Evolutionary conservation across 2,888 invertebrate species (phyloP).

Genomic region (Eulithis prunata): DNA sequence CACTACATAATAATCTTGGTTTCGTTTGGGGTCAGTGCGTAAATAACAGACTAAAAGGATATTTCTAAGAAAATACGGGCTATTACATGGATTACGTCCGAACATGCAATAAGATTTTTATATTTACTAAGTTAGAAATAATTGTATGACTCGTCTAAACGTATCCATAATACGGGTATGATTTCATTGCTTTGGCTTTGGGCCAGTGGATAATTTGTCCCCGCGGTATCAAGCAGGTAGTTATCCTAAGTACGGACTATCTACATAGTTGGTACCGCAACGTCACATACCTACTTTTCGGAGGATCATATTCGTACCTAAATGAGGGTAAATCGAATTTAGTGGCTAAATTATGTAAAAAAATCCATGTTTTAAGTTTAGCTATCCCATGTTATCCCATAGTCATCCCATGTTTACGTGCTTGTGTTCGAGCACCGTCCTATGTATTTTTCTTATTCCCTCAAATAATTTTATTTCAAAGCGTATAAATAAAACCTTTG

Average conservation of each 20-base stretch:
- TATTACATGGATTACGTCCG: constrained; percentile 1
- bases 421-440: no score
- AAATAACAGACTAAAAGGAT: not conserved
- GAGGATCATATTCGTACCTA: no score
- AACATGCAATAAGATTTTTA: constrained; percentile 6
- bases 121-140: constrained; percentile 12
- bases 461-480: no score
- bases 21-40: constrained; percentile 15
- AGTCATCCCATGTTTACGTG: no score
- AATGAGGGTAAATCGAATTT: no score
- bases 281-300: no score
- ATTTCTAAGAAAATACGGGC: constrained; percentile 9
- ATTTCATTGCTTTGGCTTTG: constrained; percentile 19
- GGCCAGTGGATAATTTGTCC: constrained; percentile 11
- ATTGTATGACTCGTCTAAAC: constrained; percentile 12
- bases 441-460: no score
- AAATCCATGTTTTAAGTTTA: no score
- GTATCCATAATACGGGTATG: constrained; percentile 17
- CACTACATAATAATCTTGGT: constrained; percentile 6
- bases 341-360: no score
- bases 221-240: constrained; percentile 10
- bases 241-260: not conserved
- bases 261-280: no score
- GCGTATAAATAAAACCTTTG: no score
- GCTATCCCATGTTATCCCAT: no score